Conservation (phyloP, 2,797 vertebrate species). For the Pangasius larnaudii region DNA sequence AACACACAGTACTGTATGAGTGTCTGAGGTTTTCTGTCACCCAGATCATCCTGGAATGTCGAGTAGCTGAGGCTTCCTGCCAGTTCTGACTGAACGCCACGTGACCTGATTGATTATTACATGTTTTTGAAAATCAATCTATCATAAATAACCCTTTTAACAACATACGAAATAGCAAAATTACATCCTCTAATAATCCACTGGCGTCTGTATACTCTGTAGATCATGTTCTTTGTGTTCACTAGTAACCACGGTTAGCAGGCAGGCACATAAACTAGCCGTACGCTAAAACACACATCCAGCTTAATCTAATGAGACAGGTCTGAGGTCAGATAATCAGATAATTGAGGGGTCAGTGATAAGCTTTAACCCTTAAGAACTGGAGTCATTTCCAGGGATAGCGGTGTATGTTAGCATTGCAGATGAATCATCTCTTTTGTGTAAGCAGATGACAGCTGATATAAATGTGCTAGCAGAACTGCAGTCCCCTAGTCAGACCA, state of each 20-base stretch:
- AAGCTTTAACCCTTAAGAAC: background rate
- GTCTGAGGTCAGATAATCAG: background rate
- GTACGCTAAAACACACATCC: background rate
- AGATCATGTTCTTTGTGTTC: background rate
- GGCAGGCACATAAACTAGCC: background rate
- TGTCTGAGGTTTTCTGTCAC: constrained; percentile 11
- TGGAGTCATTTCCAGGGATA: background rate
- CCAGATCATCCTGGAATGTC: constrained; percentile 7
- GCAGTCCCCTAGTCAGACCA: background rate
- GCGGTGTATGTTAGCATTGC: background rate
- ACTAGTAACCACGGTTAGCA: background rate
- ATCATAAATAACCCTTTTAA: background rate
- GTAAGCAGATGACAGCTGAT: background rate
- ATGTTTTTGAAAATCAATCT: background rate
- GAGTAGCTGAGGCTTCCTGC: constrained; percentile 2
- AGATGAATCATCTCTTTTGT: background rate
- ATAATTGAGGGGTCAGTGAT: background rate
- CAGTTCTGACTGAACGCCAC: background rate
- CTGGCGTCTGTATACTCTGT: background rate
- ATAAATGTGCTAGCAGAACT: background rate
- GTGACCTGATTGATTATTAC: constrained; percentile 3
- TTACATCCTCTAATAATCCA: background rate
- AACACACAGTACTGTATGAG: constrained; percentile 14
- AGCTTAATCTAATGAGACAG: background rate
- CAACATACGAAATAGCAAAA: background rate